Evolutionary conservation across 2,888 invertebrate genomes (phyloP), one percentile per base, ranked within the genome.

Genomic region (Troides helena): DNA sequence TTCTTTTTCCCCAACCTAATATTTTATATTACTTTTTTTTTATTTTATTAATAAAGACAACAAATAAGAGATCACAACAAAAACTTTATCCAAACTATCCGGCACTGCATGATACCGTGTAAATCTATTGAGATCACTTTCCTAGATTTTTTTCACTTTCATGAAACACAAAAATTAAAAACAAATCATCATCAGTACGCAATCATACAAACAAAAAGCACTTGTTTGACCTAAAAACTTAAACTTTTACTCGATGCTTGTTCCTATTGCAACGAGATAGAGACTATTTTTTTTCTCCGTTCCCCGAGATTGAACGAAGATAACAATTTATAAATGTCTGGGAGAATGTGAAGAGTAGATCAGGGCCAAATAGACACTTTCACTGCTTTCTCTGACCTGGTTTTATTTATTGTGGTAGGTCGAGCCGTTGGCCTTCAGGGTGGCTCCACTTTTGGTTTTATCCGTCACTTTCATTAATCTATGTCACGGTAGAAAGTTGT

Each of bases 361-460:
- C 87, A 87, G 81, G 88, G 87, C 82, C 87, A 86, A 82, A 85
- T 81, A 79, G 80, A 80, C 74, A 87, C 90, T 91, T 90, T 91
- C 90, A 83, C 90, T 85, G 80, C 86, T 92, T 91, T 91, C 91
- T 84, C 86, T 73, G 88, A 84, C 90, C 88, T 83, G 87, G 85
- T 78, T 77, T 69, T 70, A 71, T 73, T 77, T 79, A 78, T 85
- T 87, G 87, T 85, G 81, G 86, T 85, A 89, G 89, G 90, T 88
- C 86, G 81, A 80, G 80, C 76, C 71, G 81, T 67, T 75, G 87
- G 82, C 91, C 90, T 89, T 88, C 87, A 76, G 88, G 89, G 86
- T 85, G 80, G 80, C 76, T 73, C 76, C 85, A 89, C 89, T 88
- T 84, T 88, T 88, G 77, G 78, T 90, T 90, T 89, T 88, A 85